Percentiles rank a stretch among this genome's conserved stretches.
These are phyloP conservation scores for Poeciliopsis retropinna DNA, from an alignment of 2,113 vertebrate genomes.

Conservation along the genomic window DNA sequence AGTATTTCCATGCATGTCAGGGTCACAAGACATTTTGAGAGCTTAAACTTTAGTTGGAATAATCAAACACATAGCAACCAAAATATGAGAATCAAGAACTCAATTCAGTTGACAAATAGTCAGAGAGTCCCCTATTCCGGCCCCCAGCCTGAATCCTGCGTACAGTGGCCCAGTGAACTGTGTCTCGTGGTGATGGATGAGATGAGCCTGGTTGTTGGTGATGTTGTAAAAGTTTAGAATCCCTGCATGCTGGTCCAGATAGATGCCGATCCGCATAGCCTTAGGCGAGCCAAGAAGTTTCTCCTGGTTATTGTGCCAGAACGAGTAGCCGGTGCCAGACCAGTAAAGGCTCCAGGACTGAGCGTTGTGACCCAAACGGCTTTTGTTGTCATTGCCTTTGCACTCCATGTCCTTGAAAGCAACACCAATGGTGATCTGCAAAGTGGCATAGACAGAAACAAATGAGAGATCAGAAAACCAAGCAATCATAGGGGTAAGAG, in stretches of 20 bases:
- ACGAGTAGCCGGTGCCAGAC: slow-evolving; percentile 76
- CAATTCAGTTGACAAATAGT: slow-evolving; percentile 70
- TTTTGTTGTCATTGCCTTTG: slow-evolving; percentile 60
- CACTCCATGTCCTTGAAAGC: slow-evolving; percentile 74
- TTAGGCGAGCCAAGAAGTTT: slow-evolving; percentile 69
- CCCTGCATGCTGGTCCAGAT: slow-evolving; percentile 78
- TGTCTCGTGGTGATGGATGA: slow-evolving; percentile 71
- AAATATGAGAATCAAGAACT: slow-evolving; percentile 7
- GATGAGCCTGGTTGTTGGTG: slow-evolving; percentile 59
- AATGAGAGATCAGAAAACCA: background rate
- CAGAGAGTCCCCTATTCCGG: slow-evolving; percentile 64
- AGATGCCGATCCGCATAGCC: slow-evolving; percentile 72
- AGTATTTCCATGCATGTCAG: too few relatives aligned
- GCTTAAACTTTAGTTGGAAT: too few relatives aligned
- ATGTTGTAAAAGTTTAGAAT: slow-evolving; percentile 78
- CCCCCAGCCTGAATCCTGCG: slow-evolving; percentile 78
- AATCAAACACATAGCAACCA: background rate
- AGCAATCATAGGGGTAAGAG: background rate
- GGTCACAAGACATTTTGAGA: too few relatives aligned
- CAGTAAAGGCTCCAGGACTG: slow-evolving; percentile 81
- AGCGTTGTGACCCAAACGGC: slow-evolving; percentile 79
- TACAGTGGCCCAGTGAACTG: slow-evolving; percentile 72
- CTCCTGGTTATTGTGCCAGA: slow-evolving; percentile 76
- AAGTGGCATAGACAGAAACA: background rate
- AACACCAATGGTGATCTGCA: slow-evolving; percentile 75